Conservation (phyloP, 2,888 invertebrate genomes). For the Charanyca ferruginea region DNA sequence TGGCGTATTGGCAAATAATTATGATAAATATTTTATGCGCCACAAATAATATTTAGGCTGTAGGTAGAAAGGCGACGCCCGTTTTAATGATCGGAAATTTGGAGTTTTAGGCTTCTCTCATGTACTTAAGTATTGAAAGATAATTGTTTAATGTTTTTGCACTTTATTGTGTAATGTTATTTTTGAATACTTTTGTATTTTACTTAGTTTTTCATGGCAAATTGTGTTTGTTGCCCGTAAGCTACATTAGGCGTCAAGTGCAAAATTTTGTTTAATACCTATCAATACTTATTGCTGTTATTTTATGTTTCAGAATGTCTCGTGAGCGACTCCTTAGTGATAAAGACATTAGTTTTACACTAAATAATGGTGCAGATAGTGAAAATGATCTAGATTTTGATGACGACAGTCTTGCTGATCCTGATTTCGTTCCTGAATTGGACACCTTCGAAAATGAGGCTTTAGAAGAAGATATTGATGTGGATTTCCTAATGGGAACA, state of each 20-base stretch:
- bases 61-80: neutral
- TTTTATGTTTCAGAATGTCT: neutral
- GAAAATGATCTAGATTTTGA: neutral
- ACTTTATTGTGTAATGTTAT: neutral
- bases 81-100: conserved; percentile 1
- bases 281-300: neutral
- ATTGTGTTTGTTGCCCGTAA: neutral
- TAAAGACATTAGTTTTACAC: neutral
- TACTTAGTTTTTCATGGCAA: neutral
- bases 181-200: neutral
- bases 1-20: conserved; percentile 41
- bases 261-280: too few relatives aligned
- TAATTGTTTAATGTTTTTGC: too few relatives aligned
- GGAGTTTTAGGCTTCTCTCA: neutral
- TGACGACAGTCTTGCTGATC: neutral
- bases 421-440: too few relatives aligned
- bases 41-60: conserved; percentile 8
- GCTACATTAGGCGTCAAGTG: neutral
- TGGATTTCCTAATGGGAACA: neutral
- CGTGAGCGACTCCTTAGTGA: neutral
- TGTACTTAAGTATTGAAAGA: too few relatives aligned
- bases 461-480: neutral
- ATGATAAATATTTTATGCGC: conserved; percentile 28
- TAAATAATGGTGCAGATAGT: neutral
- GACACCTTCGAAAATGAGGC: too few relatives aligned